Percentiles rank a stretch among this genome's conserved stretches.
These are phyloP conservation scores for Trididemnum miniatum DNA, from an alignment of 23 tunicate species.

Conservation along the genomic window DNA sequence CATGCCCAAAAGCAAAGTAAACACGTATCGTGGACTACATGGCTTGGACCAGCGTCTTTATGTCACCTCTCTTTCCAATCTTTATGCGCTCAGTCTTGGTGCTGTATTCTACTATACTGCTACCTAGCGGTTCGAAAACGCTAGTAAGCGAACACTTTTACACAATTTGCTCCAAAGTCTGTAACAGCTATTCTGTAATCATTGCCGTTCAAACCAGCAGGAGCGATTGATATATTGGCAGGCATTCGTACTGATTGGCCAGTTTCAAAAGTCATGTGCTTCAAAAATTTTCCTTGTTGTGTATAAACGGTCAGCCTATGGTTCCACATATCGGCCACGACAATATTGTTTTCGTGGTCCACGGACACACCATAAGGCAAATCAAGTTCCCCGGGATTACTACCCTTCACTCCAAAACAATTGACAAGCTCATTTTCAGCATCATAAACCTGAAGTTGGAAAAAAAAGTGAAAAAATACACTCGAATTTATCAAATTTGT, in stretches of 20 bases:
- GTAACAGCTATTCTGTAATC: slow-evolving; percentile 62
- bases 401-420: slow-evolving; percentile 63
- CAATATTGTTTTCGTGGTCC: slow-evolving; percentile 69
- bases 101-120: too few relatives aligned
- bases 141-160: slow-evolving; percentile 8
- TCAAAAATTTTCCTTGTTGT: slow-evolving; percentile 52
- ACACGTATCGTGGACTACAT: too few relatives aligned
- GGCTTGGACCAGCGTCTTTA: too few relatives aligned
- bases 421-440: slow-evolving; percentile 61
- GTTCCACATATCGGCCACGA: slow-evolving; percentile 95
- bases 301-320: slow-evolving; percentile 64
- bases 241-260: slow-evolving; percentile 42
- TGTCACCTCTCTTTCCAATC: too few relatives aligned
- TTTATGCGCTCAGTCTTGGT: too few relatives aligned
- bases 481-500: too few relatives aligned
- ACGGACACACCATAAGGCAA: slow-evolving; percentile 71
- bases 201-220: slow-evolving; percentile 30
- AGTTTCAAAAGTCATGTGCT: slow-evolving; percentile 37
- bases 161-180: slow-evolving; percentile 44
- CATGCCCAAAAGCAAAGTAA: too few relatives aligned
- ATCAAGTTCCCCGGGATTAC: slow-evolving; percentile 64
- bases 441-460: slow-evolving; percentile 73
- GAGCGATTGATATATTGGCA: slow-evolving; percentile 42
- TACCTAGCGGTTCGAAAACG: neutral
- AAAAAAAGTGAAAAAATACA: too few relatives aligned